Conservation (phyloP, 2,797 vertebrate genomes). For the Paratrypauchen microcephalus region DNA sequence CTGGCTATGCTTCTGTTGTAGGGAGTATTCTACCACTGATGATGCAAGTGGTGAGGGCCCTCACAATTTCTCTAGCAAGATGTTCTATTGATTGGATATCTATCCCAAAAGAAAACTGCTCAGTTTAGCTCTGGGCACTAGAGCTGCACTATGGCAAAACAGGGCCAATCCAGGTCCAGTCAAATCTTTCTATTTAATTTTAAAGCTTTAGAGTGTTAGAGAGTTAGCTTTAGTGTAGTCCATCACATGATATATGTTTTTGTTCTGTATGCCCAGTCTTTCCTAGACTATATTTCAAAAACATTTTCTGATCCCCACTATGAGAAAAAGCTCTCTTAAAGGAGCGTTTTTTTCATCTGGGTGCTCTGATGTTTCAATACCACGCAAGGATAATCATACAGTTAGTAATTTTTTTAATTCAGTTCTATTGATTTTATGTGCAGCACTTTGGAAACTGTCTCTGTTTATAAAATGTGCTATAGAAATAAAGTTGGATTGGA, state of each 20-base stretch:
- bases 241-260: constrained; percentile 10
- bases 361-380: constrained; percentile 33
- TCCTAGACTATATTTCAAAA: constrained; percentile 20
- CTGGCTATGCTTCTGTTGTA: too few relatives aligned
- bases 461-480: too few relatives aligned
- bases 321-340: constrained; percentile 36
- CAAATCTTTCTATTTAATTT: background rate
- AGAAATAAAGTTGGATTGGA: too few relatives aligned
- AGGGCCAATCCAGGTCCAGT: background rate
- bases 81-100: background rate
- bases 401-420: too few relatives aligned
- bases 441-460: too few relatives aligned
- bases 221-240: background rate
- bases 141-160: background rate
- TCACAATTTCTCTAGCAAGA: too few relatives aligned
- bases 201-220: too few relatives aligned
- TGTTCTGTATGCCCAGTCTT: constrained; percentile 28
- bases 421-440: too few relatives aligned
- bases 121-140: background rate
- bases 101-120: background rate
- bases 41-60: too few relatives aligned
- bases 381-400: constrained; percentile 42
- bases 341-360: constrained; percentile 19
- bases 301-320: constrained; percentile 22
- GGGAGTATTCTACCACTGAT: too few relatives aligned